Conservation (phyloP, 1,140 invertebrate species). For the Atopsyche davidsoni region DNA sequence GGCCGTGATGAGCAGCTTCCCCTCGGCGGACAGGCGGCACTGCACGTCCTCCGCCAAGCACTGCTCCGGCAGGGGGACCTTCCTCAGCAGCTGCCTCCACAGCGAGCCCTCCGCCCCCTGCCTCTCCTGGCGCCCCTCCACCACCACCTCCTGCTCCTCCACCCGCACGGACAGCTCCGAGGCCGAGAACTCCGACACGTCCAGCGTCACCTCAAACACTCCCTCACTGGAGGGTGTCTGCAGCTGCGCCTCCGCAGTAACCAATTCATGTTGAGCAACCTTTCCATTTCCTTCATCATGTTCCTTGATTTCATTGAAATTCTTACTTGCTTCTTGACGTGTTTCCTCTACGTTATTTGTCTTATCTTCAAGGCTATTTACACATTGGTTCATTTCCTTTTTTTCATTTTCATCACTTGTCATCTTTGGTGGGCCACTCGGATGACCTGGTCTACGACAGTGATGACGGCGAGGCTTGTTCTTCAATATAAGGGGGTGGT, state of each 20-base stretch:
- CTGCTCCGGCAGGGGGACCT: conserved; percentile 57
- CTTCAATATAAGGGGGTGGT: too few relatives aligned
- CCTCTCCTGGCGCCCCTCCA: conserved; percentile 63
- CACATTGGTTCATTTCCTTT: not conserved
- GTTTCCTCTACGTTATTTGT: not conserved
- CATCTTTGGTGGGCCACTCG: too few relatives aligned
- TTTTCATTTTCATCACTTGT: too few relatives aligned
- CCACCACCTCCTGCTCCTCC: conserved; percentile 54
- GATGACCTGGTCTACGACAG: too few relatives aligned
- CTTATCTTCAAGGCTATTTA: not conserved
- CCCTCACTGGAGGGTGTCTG: conserved; percentile 47
- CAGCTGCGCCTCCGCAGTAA: not conserved
- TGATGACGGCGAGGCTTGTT: too few relatives aligned
- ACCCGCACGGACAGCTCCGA: conserved; percentile 72
- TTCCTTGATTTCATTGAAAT: not conserved
- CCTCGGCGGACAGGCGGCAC: conserved; percentile 66
- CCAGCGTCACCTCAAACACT: conserved; percentile 57
- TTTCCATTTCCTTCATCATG: not conserved
- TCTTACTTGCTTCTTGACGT: not conserved
- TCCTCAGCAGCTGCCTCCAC: conserved; percentile 59
- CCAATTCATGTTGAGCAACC: not conserved
- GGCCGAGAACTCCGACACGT: conserved; percentile 73
- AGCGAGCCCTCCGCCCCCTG: conserved; percentile 61
- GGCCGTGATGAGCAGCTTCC: conserved; percentile 60
- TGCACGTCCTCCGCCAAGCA: conserved; percentile 57